A percentile compares a stretch with the other conserved stretches of the same genome.
These are phyloP conservation scores for Psettodes erumei DNA, from an alignment of 2,113 vertebrate species.

Conservation along the genomic window DNA sequence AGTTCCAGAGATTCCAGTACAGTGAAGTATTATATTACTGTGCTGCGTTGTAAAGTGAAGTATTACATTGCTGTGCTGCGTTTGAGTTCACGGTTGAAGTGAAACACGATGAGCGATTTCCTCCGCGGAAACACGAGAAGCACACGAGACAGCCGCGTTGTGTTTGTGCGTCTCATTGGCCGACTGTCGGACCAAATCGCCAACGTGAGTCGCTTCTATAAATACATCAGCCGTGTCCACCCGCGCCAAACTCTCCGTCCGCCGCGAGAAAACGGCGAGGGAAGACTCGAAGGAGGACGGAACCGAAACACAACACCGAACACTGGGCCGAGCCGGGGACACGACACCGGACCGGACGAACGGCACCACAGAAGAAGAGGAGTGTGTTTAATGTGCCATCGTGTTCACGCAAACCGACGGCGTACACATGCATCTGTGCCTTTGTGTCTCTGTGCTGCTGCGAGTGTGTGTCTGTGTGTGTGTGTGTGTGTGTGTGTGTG, in stretches of 20 bases:
- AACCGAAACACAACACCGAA: no score
- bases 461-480: constrained; percentile 26
- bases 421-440: constrained; percentile 52
- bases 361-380: background rate
- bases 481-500: constrained; percentile 41
- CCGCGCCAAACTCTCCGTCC: no score
- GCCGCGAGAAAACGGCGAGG: no score
- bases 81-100: background rate
- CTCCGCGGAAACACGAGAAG: background rate
- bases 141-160: background rate
- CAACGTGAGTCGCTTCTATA: no score
- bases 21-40: background rate
- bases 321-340: background rate
- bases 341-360: background rate
- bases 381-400: constrained; percentile 18
- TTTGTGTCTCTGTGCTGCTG: constrained; percentile 40
- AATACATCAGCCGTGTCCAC: no score
- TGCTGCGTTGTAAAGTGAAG: no score
- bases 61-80: no score
- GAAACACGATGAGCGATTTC: constrained; percentile 1
- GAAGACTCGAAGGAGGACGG: no score
- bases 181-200: no score
- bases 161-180: no score
- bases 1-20: background rate
- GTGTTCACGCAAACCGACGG: constrained; percentile 21